Evolutionary conservation across 2,797 vertebrate genomes (phyloP), one percentile per base, ranked within the genome.

Genomic region (Pogonophryne albipinna): DNA sequence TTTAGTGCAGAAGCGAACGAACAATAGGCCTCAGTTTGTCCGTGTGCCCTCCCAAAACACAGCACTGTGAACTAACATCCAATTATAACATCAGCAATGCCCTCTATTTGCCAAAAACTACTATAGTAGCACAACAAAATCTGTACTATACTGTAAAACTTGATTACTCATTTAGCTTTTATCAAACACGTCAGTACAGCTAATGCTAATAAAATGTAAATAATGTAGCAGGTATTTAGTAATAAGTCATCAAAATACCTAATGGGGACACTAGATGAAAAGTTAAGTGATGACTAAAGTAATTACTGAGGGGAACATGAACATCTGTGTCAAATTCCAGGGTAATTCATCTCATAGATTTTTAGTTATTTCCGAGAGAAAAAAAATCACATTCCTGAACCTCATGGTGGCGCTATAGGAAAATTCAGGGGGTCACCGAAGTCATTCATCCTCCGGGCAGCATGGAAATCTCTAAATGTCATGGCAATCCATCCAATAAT

Each of bases 21-120:
- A 91, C 83, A 88, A 92, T 88, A 88, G 75, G 50, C 80, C 86
- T 88, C 72, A 85, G 87, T 90, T 68, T 85, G 79, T 81, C 66
- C 34, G 16, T 62, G 74, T 68, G 76, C 79, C 79, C 14, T 13
- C 50, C 85, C 50, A 23, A 78, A 90, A 88, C 86, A 83, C 71
- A 69, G 57, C 65, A 65, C 80, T 49, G 19, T 85, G 89, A 92
- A 91, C 93, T 87, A 80, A 84, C 66, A 89, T 82, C 87, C 69
- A 76, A 83, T 85, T 66, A 76, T 82, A 88, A 89, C 86, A 85
- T 87, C 56, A 76, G 80, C 80, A 51, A 57, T 72, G 58, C 72
- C 53, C 71, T 86, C 66, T 51, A 57, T 79, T 83, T 86, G 76
- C 87, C 73, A 77, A 38, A 66, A 80, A 78, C 84, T 66, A 76